Evolutionary conservation across 2,113 vertebrate genomes (phyloP).

Genomic region (Lophochroa leadbeateri): DNA sequence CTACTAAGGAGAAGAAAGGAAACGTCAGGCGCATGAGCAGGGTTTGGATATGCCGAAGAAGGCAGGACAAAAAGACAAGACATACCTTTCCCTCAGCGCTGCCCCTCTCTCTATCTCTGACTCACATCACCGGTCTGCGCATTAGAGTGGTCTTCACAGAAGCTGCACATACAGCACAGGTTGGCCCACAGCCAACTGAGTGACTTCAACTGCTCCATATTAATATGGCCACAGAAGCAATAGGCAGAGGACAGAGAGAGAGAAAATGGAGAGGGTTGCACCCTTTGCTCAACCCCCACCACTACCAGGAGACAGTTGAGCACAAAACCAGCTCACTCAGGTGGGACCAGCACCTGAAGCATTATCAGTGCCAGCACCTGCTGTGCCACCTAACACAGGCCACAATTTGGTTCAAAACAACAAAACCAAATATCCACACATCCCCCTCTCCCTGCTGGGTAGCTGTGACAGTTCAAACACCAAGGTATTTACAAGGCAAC

Average conservation of each 20-base stretch:
- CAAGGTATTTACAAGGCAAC: background rate
- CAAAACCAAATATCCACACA: background rate
- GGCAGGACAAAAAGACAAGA: background rate
- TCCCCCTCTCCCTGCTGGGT: background rate
- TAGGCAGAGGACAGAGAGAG: constrained; percentile 45
- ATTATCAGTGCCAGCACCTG: fast-evolving
- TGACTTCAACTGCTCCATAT: constrained; percentile 82
- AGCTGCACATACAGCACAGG: constrained; percentile 49
- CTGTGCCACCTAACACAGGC: background rate
- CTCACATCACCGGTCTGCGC: constrained; percentile 21
- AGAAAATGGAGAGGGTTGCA: constrained; percentile 36
- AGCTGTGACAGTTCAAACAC: background rate
- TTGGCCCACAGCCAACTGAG: constrained; percentile 79
- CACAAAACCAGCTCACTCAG: fast-evolving
- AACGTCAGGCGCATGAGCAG: background rate
- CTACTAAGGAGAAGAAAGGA: background rate
- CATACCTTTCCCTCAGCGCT: constrained; percentile 43
- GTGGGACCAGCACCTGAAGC: fast-evolving
- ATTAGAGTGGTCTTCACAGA: constrained; percentile 13
- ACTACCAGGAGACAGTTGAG: background rate
- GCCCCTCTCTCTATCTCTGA: constrained; percentile 7
- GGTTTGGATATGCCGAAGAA: background rate
- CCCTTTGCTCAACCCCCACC: background rate
- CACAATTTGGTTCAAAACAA: background rate
- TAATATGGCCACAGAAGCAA: constrained; percentile 72